phyloP scores from a whole-genome alignment of 2,113 vertebrate genomes.

The Ammodytes dubius region DNA sequence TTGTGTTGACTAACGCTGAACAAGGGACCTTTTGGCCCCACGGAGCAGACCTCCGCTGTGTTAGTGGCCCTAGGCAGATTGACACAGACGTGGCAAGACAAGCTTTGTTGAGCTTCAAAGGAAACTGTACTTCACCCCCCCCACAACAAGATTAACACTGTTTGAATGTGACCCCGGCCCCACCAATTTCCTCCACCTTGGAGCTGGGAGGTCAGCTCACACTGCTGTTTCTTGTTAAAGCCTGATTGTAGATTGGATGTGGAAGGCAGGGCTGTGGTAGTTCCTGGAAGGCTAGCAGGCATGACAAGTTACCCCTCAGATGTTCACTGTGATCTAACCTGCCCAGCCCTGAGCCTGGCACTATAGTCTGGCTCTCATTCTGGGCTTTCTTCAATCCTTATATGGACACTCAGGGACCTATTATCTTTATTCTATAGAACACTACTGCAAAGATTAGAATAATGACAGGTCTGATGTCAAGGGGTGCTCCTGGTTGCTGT shows the following conservation, averaged over 20 bases:
- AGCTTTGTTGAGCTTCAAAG: slow-evolving; percentile 80
- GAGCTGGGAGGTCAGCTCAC: slow-evolving; percentile 57
- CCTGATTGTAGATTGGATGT: slow-evolving; percentile 33
- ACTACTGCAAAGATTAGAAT: slow-evolving; percentile 52
- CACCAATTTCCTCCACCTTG: slow-evolving; percentile 73
- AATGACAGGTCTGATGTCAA: slow-evolving; percentile 8
- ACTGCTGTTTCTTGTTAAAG: slow-evolving; percentile 77
- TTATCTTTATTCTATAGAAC: slow-evolving; percentile 32
- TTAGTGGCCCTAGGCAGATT: slow-evolving; percentile 66
- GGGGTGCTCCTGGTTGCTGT: slow-evolving; percentile 23
- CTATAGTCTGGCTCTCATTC: slow-evolving; percentile 49
- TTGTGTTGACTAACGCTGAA: slow-evolving; percentile 20
- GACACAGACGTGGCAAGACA: slow-evolving; percentile 77
- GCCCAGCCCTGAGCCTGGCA: slow-evolving; percentile 32
- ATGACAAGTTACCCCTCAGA: slow-evolving; percentile 29
- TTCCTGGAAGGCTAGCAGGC: slow-evolving; percentile 28
- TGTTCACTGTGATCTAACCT: slow-evolving; percentile 4
- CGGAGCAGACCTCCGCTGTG: slow-evolving; percentile 19
- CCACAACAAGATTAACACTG: slow-evolving; percentile 77
- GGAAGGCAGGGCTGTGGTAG: not conserved
- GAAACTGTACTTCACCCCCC: slow-evolving; percentile 48
- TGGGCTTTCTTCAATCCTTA: slow-evolving; percentile 40
- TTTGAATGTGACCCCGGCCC: slow-evolving; percentile 71
- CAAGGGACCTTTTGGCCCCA: slow-evolving; percentile 6
- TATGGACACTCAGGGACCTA: not conserved